Conservation (phyloP, 2,113 vertebrate species). For the Channa maculata region DNA sequence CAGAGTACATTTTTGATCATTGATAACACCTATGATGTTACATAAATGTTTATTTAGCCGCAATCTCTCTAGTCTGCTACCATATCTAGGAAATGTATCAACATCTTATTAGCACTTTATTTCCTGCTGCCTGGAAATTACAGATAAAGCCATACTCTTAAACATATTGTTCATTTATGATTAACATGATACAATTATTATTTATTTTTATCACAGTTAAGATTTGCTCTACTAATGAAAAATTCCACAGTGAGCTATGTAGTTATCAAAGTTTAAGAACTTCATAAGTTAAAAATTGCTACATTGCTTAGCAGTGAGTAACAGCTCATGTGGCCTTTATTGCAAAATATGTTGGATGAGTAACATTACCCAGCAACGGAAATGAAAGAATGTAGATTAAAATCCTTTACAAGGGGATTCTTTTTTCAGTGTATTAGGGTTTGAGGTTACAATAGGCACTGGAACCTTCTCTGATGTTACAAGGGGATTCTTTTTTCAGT, state of each 20-base stretch:
- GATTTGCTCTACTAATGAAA: neutral
- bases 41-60: too few species aligned
- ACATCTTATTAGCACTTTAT: neutral
- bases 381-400: constrained; percentile 3
- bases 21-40: too few species aligned
- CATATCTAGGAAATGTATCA: too few species aligned
- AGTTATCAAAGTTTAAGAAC: neutral
- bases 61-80: too few species aligned
- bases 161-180: constrained; percentile 31
- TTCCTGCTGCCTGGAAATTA: neutral
- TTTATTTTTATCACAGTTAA: constrained; percentile 34
- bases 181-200: constrained; percentile 22
- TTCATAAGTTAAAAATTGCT: too few species aligned
- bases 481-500: constrained; percentile 18
- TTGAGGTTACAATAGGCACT: neutral
- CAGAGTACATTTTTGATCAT: too few species aligned
- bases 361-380: too few species aligned
- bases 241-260: neutral
- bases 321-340: too few species aligned
- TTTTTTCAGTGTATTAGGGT: neutral
- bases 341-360: too few species aligned
- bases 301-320: too few species aligned
- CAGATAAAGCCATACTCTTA: neutral
- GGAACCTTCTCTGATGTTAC: constrained; percentile 1
- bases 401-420: constrained; percentile 12